These are phyloP conservation scores for Cyanoderma ruficeps DNA, from an alignment of 2,113 vertebrate genomes.

Conservation along the genomic window DNA sequence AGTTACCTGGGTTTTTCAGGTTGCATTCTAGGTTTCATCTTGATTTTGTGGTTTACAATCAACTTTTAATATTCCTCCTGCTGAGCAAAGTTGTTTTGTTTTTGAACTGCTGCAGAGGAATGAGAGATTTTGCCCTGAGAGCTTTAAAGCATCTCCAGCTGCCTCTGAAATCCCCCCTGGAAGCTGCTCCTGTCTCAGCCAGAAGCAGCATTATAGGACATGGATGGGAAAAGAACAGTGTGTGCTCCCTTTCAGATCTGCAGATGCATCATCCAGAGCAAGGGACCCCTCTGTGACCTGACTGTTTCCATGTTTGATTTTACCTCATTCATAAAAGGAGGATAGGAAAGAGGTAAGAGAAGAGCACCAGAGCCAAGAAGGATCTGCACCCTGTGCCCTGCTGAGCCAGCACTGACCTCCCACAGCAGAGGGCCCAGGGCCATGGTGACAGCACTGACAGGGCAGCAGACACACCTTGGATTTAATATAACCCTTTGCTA, in stretches of 20 bases:
- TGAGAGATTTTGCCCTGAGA: neutral
- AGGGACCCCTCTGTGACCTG: neutral
- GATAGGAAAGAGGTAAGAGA: neutral
- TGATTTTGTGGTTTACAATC: neutral
- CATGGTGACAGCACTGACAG: accelerated
- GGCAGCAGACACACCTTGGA: neutral
- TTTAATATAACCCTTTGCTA: neutral
- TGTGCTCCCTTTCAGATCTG: neutral
- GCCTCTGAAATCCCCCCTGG: neutral
- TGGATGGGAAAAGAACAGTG: neutral
- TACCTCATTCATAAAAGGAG: neutral
- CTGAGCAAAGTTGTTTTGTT: neutral
- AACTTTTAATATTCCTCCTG: neutral
- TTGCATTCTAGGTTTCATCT: neutral
- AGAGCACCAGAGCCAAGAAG: neutral
- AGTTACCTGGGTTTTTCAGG: neutral
- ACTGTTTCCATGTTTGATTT: neutral
- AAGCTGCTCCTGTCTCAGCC: neutral
- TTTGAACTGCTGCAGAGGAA: neutral
- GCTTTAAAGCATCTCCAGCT: neutral
- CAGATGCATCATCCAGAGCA: neutral
- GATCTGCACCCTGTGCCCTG: neutral
- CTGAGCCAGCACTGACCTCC: neutral
- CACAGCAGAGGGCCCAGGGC: neutral
- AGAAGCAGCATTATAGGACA: neutral